Conservation (phyloP, 2,113 vertebrate genomes). For the Alexandromys fortis region DNA sequence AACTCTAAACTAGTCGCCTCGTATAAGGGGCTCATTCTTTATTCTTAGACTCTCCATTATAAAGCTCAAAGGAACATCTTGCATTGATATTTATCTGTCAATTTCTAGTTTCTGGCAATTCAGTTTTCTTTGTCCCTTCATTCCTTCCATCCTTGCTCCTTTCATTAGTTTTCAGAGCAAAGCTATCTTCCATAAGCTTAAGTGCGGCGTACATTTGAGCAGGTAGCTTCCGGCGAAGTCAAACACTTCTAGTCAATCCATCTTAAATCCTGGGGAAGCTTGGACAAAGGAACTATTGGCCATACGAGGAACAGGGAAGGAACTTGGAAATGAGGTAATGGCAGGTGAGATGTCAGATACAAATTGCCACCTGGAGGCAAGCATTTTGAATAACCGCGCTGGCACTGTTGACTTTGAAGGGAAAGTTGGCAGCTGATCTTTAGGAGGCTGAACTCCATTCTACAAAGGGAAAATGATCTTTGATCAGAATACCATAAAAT, state of each 20-base stretch:
- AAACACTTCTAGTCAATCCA: background rate
- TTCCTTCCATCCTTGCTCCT: background rate
- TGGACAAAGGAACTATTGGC: background rate
- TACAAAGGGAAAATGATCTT: constrained; percentile 68
- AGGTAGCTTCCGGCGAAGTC: background rate
- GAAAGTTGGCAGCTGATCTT: constrained; percentile 13
- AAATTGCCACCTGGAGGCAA: constrained; percentile 22
- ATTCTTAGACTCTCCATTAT: background rate
- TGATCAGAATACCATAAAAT: constrained; percentile 65
- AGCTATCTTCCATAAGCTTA: background rate
- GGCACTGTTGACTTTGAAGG: constrained; percentile 52
- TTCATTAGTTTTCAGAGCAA: background rate
- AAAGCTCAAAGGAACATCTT: background rate
- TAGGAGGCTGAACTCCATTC: background rate
- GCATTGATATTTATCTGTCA: background rate
- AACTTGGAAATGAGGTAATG: background rate
- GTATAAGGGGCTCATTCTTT: background rate
- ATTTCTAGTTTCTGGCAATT: background rate
- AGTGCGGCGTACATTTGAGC: background rate
- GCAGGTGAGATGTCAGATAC: constrained; percentile 33
- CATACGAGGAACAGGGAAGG: background rate
- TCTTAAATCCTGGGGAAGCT: background rate
- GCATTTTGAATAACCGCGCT: constrained; percentile 44
- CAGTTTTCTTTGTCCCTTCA: background rate
- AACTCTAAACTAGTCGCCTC: background rate